Conservation (phyloP, 64 coral and sea anemone species). For the Montipora cactus region DNA sequence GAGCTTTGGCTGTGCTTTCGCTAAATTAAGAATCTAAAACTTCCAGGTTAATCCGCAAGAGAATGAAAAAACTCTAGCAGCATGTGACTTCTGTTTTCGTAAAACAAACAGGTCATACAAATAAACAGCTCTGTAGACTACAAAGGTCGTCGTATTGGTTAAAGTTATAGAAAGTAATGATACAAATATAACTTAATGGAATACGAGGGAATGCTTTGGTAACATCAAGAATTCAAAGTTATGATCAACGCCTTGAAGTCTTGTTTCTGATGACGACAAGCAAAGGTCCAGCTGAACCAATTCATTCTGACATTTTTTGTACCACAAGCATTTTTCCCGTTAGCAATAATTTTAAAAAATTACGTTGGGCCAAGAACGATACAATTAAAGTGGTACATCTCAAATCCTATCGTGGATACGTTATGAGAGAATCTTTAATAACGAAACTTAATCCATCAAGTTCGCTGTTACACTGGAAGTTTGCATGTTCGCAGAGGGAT, state of each 20-base stretch:
- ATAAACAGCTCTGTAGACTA: background rate
- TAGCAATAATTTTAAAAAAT: no score
- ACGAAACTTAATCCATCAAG: no score
- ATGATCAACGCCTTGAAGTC: no score
- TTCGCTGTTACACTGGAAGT: background rate
- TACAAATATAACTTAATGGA: background rate
- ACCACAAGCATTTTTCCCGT: background rate
- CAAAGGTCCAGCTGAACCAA: no score
- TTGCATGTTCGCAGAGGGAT: background rate
- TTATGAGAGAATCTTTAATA: no score
- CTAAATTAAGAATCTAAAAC: background rate
- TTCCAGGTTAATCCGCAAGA: background rate
- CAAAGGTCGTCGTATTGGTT: background rate
- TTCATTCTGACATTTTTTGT: background rate
- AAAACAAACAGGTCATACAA: constrained; percentile 4
- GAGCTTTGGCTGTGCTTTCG: background rate
- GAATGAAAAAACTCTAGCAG: constrained; percentile 15
- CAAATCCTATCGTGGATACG: background rate
- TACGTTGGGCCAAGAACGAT: no score
- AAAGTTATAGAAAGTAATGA: background rate
- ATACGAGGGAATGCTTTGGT: no score
- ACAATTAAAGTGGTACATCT: background rate
- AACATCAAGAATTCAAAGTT: no score
- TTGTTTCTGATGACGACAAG: no score
- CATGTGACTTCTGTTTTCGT: background rate